phyloP scores from a whole-genome alignment of 2,113 vertebrate genomes.

The Empidonax traillii region DNA sequence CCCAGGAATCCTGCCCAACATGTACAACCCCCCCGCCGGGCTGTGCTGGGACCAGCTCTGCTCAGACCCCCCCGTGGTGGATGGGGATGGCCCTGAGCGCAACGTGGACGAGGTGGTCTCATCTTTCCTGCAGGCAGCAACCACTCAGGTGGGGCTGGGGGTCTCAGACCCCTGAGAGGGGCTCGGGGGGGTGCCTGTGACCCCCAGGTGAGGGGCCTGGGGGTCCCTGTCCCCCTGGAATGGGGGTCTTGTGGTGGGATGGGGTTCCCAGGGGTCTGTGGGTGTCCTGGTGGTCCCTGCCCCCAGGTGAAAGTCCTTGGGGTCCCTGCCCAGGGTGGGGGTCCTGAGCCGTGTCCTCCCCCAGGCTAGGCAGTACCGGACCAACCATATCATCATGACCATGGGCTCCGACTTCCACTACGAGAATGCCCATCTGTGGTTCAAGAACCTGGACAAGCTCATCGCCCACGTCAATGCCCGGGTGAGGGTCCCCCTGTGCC shows the following conservation, averaged over 20 bases:
- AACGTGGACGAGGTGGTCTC: conserved; percentile 79
- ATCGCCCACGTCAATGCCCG: conserved; percentile 82
- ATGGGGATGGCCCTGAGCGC: conserved; percentile 84
- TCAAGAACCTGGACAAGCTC: conserved; percentile 91
- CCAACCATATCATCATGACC: conserved; percentile 91
- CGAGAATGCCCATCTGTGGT: conserved; percentile 90
- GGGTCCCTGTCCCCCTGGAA: too few species aligned
- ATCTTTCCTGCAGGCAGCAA: conserved; percentile 73
- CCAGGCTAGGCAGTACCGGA: conserved; percentile 80
- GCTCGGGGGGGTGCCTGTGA: not conserved
- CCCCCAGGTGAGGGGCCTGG: too few species aligned
- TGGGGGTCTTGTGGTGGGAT: too few species aligned
- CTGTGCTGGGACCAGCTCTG: conserved; percentile 92
- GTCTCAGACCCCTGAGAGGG: too few species aligned
- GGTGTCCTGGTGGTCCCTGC: not conserved
- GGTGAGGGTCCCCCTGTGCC: conserved; percentile 13
- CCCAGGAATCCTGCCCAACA: conserved; percentile 87
- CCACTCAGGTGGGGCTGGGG: conserved; percentile 44
- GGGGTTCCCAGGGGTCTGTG: not conserved
- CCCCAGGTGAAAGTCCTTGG: too few species aligned
- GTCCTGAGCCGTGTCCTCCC: not conserved
- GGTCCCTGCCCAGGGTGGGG: too few species aligned
- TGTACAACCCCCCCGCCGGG: conserved; percentile 80
- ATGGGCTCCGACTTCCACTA: conserved; percentile 97
- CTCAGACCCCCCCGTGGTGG: conserved; percentile 81